Conservation (phyloP, 2,888 invertebrate species). For the Furcula furcula region DNA sequence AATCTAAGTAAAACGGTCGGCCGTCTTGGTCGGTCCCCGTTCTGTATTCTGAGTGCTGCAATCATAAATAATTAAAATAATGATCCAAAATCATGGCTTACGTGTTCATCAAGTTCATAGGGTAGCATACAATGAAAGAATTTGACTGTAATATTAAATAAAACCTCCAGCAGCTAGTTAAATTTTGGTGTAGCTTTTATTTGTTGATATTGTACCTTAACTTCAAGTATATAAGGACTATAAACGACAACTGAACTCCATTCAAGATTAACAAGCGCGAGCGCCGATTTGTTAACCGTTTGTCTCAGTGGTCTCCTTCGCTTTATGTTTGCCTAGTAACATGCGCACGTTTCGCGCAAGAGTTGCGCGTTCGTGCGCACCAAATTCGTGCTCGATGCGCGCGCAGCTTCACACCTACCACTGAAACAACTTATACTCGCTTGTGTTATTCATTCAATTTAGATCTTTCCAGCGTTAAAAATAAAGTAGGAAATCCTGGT, state of each 20-base stretch:
- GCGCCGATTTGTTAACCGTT: slow-evolving; percentile 15
- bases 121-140: slow-evolving; percentile 44
- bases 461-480: rapidly evolving
- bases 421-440: slow-evolving; percentile 12
- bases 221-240: rapidly evolving
- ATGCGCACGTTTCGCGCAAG: slow-evolving; percentile 81
- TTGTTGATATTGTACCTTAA: slow-evolving; percentile 8
- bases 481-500: not conserved
- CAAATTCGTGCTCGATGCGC: slow-evolving; percentile 57
- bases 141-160: slow-evolving; percentile 12
- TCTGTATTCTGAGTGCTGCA: too few relatives aligned
- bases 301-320: slow-evolving; percentile 9
- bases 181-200: too few relatives aligned
- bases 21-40: too few relatives aligned
- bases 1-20: too few relatives aligned
- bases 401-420: slow-evolving; percentile 37
- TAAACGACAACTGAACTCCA: slow-evolving; percentile 7
- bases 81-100: slow-evolving; percentile 67
- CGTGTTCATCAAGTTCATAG: slow-evolving; percentile 67
- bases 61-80: slow-evolving; percentile 31
- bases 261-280: slow-evolving; percentile 19
- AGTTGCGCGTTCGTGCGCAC: slow-evolving; percentile 69
- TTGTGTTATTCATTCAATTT: not conserved
- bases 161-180: slow-evolving; percentile 7
- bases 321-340: slow-evolving; percentile 59